These are phyloP conservation scores for Jacana jacana DNA, from an alignment of 2,113 vertebrate genomes.

Conservation along the genomic window DNA sequence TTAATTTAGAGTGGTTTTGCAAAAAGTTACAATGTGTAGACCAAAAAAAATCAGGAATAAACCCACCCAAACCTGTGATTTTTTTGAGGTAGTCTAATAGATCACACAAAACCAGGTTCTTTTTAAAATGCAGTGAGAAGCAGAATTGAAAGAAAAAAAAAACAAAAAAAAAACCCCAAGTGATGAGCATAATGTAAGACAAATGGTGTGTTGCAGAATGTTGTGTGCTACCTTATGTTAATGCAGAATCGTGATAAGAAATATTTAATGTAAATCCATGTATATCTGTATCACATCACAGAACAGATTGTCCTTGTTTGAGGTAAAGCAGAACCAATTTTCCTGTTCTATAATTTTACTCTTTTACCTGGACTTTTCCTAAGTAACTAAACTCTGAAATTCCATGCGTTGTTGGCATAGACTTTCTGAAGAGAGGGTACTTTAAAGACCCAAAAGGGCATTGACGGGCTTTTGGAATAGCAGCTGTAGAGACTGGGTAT, in stretches of 20 bases:
- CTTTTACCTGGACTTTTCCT: no score
- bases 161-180: neutral
- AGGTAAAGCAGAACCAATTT: no score
- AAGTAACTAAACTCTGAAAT: no score
- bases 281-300: neutral
- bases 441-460: no score
- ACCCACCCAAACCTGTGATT: accelerated
- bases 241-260: neutral
- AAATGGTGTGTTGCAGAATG: neutral
- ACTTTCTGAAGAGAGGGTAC: no score
- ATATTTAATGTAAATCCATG: neutral
- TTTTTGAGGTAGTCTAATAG: neutral
- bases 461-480: no score
- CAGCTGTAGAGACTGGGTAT: no score
- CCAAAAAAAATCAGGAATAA: neutral
- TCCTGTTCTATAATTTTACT: no score
- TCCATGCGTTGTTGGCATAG: no score
- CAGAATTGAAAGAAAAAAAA: neutral
- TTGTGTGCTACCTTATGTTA: neutral
- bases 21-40: neutral
- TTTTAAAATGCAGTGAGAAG: neutral
- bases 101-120: neutral
- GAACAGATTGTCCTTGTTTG: no score
- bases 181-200: neutral
- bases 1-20: neutral